phyloP scores from a whole-genome alignment of 2,797 vertebrate genomes.

The Zenarchopterus dispar region DNA sequence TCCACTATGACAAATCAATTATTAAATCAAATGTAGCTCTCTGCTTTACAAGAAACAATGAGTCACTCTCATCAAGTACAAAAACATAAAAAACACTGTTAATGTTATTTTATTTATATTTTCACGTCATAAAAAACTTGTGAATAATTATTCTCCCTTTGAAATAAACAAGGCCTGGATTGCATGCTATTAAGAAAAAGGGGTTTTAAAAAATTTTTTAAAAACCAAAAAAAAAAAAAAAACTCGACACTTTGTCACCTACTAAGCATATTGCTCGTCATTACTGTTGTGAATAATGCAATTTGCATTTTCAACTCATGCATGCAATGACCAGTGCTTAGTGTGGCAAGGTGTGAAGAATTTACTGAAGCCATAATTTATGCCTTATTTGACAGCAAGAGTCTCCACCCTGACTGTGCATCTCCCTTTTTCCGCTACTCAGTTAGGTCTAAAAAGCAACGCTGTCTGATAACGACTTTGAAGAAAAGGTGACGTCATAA shows the following conservation, averaged over 20 bases:
- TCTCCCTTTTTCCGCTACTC: constrained; percentile 6
- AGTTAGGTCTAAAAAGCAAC: not conserved
- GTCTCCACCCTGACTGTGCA: constrained; percentile 11
- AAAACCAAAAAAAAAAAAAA: not conserved
- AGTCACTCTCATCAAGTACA: constrained; percentile 34
- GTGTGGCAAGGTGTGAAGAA: constrained; percentile 56
- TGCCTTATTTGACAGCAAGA: constrained; percentile 43
- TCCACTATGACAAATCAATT: constrained; percentile 63
- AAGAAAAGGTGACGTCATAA: constrained; percentile 13
- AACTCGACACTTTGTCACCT: constrained; percentile 51
- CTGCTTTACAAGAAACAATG: constrained; percentile 31
- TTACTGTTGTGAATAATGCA: constrained; percentile 74
- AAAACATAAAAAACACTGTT: constrained; percentile 28
- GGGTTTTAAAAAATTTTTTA: too few species aligned
- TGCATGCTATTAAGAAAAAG: constrained; percentile 47
- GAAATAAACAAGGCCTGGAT: constrained; percentile 59
- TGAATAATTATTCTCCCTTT: constrained; percentile 15
- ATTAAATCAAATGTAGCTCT: constrained; percentile 57
- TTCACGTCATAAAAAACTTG: constrained; percentile 11
- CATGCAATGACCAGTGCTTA: constrained; percentile 71
- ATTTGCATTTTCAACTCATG: constrained; percentile 74
- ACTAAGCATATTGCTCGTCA: constrained; percentile 63
- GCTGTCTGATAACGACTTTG: constrained; percentile 1
- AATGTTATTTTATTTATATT: constrained; percentile 7
- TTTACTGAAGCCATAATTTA: constrained; percentile 31